Evolutionary conservation across 2,888 invertebrate genomes (phyloP), one percentile per base, ranked within the genome.

Genomic region (Sinohyriopsis cumingii): DNA sequence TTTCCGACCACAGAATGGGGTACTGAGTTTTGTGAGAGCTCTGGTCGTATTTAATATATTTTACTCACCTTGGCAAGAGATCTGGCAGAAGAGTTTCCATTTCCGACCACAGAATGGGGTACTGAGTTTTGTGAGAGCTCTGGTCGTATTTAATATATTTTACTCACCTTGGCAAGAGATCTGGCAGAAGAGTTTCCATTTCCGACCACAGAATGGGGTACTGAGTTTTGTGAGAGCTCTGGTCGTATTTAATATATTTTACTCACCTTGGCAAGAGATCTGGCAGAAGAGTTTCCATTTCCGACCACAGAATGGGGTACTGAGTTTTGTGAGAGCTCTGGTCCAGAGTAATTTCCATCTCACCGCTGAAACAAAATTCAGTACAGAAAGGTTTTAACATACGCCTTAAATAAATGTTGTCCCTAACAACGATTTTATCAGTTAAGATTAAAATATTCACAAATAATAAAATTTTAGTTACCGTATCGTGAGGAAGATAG

Each of bases 271-370:
- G 74, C 22, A 83, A 68, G 19, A 86, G 73, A 33, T 83, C 83
- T 3, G 86, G 85, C 20, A 85, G 66, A 12, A 84, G 69, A 1
- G 69, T 72, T 72, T 80, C 78, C 77, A 85, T 80, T 61, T 85
- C 86, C 12, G 75, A 59, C 83, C 84, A 84, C 20, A 84, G 63
- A 19, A 79, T 76, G 18, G 83, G 82, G 71, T 84, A 89, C 74
- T 89, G 89, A 20, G 73, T 64, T 57, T 78, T 78, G 73, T 88
- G 88, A 53, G 71, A 76, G 0, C 73, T 74, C 24, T 86, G 84
- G 66, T 89, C 87, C 65, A 87, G 77, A 20, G 81, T 79, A 20
- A 89, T 79, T 75, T 89, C 88, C 7, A 86, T 83, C 72, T 89
- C 88, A 18, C 89, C 89, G 56, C 89, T 88, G 74, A 57, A 81